Percentiles rank a stretch among this genome's conserved stretches.
These are phyloP conservation scores for Nibea coibor DNA, from an alignment of 2,113 vertebrate species.

Conservation along the genomic window DNA sequence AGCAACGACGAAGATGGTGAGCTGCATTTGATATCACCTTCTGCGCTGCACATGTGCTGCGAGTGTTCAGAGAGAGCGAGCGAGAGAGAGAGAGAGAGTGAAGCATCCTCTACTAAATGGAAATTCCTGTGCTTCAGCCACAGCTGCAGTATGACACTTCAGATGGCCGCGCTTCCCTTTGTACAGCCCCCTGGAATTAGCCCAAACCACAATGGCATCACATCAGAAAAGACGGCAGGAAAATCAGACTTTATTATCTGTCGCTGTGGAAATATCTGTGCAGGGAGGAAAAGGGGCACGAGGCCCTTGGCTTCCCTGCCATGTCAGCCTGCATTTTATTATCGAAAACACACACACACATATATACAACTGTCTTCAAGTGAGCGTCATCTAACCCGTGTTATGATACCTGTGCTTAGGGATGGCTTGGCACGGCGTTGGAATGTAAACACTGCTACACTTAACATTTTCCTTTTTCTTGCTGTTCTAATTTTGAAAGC, in stretches of 20 bases:
- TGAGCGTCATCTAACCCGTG: conserved; percentile 31
- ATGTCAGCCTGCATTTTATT: conserved; percentile 76
- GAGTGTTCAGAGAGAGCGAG: conserved; percentile 29
- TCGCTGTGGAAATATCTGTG: conserved; percentile 83
- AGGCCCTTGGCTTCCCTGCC: conserved; percentile 71
- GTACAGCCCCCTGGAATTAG: conserved; percentile 90
- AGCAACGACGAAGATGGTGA: conserved; percentile 35
- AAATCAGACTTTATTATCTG: conserved; percentile 88
- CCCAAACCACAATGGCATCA: conserved; percentile 93
- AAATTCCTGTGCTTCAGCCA: conserved; percentile 86
- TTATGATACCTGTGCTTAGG: conserved; percentile 34
- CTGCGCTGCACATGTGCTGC: conserved; percentile 91
- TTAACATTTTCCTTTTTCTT: conserved; percentile 13
- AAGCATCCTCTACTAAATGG: conserved; percentile 85
- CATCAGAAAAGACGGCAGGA: conserved; percentile 87
- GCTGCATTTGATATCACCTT: conserved; percentile 90
- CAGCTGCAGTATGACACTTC: conserved; percentile 92
- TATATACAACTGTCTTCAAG: conserved; percentile 19
- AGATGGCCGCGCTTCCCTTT: conserved; percentile 90
- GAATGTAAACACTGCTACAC: conserved; percentile 29
- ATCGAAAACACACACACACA: conserved; percentile 48
- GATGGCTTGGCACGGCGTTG: conserved; percentile 1
- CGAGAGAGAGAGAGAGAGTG: conserved; percentile 28
- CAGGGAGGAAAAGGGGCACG: conserved; percentile 62
- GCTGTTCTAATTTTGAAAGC: conserved; percentile 15